These are phyloP conservation scores for Paramormyrops kingsleyae DNA, from an alignment of 2,113 vertebrate genomes.

Conservation along the genomic window DNA sequence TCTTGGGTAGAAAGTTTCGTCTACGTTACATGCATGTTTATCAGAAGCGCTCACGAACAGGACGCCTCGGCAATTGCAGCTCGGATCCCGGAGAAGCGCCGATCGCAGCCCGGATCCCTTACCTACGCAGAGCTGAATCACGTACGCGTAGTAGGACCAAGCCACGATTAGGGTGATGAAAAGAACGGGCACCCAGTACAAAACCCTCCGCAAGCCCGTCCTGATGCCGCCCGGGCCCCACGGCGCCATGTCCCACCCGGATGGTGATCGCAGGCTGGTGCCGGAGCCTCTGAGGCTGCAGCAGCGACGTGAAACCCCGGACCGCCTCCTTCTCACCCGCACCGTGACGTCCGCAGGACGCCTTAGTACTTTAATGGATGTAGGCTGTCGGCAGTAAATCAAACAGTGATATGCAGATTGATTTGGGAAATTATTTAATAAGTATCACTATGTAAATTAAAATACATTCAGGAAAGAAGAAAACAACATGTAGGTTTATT, in stretches of 20 bases:
- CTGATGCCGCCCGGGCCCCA: slow-evolving; percentile 43
- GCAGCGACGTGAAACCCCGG: background rate
- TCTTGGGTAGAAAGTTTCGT: background rate
- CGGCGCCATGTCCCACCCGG: slow-evolving; percentile 39
- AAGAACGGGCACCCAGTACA: slow-evolving; percentile 66
- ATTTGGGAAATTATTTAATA: background rate
- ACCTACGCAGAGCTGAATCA: slow-evolving; percentile 66
- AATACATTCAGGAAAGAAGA: background rate
- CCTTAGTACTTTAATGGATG: background rate
- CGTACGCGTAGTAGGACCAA: slow-evolving; percentile 74
- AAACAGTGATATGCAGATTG: background rate
- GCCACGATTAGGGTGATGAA: slow-evolving; percentile 66
- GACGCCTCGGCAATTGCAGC: background rate
- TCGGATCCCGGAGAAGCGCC: background rate
- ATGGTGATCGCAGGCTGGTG: background rate
- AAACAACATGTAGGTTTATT: background rate
- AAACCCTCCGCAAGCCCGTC: slow-evolving; percentile 56
- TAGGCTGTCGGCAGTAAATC: background rate
- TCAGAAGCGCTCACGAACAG: background rate
- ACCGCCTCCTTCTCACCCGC: slow-evolving; percentile 7
- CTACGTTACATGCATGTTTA: background rate
- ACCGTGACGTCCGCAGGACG: slow-evolving; percentile 15
- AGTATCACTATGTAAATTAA: background rate
- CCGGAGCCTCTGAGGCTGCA: background rate
- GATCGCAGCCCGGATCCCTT: slow-evolving; percentile 33